Evolutionary conservation across 2,113 vertebrate genomes (phyloP).

Genomic region (Dendrocopos noguchii): DNA sequence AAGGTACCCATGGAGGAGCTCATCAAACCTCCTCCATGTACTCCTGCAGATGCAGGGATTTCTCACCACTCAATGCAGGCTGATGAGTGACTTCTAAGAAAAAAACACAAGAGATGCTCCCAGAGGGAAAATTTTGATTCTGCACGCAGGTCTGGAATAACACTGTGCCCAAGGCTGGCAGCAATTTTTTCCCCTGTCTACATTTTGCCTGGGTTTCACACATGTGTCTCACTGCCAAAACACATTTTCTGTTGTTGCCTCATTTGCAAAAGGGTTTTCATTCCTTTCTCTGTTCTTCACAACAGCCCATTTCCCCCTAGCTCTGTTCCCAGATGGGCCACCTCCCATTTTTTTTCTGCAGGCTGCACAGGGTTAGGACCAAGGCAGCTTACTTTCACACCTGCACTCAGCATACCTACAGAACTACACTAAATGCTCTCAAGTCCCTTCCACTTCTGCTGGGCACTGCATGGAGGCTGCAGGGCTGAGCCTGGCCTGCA

Average conservation of each 20-base stretch:
- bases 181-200: not conserved
- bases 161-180: not conserved
- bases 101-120: not conserved
- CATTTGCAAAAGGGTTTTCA: not conserved
- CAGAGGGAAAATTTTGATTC: not conserved
- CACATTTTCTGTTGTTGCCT: not conserved
- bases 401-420: not conserved
- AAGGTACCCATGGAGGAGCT: not conserved
- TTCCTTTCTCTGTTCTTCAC: not conserved
- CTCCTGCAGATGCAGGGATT: not conserved
- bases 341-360: not conserved
- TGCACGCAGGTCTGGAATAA: not conserved
- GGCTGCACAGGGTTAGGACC: not conserved
- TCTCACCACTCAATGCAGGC: not conserved
- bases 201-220: not conserved
- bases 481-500: not conserved
- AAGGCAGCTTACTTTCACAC: not conserved
- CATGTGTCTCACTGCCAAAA: not conserved
- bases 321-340: not conserved
- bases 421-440: accelerated
- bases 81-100: not conserved
- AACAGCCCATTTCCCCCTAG: not conserved
- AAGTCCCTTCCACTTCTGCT: not conserved
- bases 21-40: not conserved
- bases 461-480: not conserved